Base-by-base conservation (phyloP, 2,797 vertebrate species). In the Novumbra hubbsi region DNA sequence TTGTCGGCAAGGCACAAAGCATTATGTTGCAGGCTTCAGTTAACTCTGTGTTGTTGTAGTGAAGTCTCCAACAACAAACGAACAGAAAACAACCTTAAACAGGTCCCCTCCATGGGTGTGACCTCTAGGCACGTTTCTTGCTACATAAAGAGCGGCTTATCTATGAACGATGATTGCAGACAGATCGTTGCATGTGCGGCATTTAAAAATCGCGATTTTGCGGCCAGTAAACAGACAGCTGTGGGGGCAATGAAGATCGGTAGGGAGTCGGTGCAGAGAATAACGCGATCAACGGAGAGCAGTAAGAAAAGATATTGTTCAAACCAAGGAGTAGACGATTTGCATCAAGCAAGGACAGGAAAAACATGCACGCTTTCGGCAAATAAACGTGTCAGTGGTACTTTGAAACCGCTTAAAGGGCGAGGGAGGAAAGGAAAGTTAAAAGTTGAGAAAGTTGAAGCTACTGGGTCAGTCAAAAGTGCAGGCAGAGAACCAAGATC, bases 41-140 rank as follows among this genome's bases (percentile, higher is more conserved):
- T 75, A 17, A 28, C 49, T 5, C 71, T 24, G 16, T 71, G 80
- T 45, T 64, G 74, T 5, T 73, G 55, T 3, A 24, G 70, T 64
- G 30, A 50, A 0, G 57, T 64, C 9, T n/a, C n/a, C n/a, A 38
- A 27, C 4, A 52, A 52, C 28, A 57, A 34, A 48, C 50, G 21
- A n/a, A 24, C n/a, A 21, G 45, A 57, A 16, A 70, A 5, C 17
- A 60, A 17, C 24, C 24, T 11, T 60, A 21, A 60, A 11, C 55
- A 24, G 21, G 21, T 3, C 11, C 9, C 24, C 27, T 19, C 28
- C 15, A 34, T 15, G 16, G 16, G 30, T 9, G 6, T 30, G 30
- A 30, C 7, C 16, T 32, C 28, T 32, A 30, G 15, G 28, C 14
- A 17, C 28, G 63, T 65, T 6, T 32, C 63, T 65, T 19, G 34